Base-by-base conservation (phyloP, 2,888 invertebrate genomes). In the Rapana venosa region DNA sequence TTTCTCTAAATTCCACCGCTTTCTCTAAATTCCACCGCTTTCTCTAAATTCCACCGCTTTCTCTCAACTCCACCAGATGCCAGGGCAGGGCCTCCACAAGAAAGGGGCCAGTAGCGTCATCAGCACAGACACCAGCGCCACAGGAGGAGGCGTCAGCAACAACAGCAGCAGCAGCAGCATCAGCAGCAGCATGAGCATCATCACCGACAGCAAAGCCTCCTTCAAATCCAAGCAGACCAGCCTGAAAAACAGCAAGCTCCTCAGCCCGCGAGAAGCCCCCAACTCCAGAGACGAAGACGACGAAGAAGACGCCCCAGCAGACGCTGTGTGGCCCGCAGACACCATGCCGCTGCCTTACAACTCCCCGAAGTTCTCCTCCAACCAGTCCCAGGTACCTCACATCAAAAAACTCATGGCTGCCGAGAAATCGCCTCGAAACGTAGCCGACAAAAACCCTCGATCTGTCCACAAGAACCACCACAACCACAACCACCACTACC, bases 51-150 rank as follows among this genome's bases (percentile, higher is more conserved):
- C n/a, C n/a, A n/a, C 61, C 17, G 8, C 61, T 61, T 61, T 61
- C 2, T 66, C 66, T 66, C 20, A 2, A 66, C 11, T 32, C 61
- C 20, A n/a, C 22, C 87, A 61, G 66, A 61, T 26, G 70, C 61
- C 87, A 0, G 36, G 70, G 6, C n/a, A 47, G 22, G 17, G 17
- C 20, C 17, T 17, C 30, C 85, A 47, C 56, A 87, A 58, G 66
- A 87, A 87, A 35, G 87, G 87, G 36, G 36, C 56, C 84, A n/a
- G 74, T 11, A n/a, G 74, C 74, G 1, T 32, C 77, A 86, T 32
- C 85, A 61, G 58, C 85, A 35, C 30, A n/a, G 87, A 70, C 70
- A 87, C 22, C 87, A 35, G 87, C 87, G n/a, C n/a, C n/a, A 66
- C 36, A 20, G 47, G 36, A 17, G 26, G 66, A 17, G 26, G 26